phyloP scores from a whole-genome alignment of 92 coral and sea anemone genomes.

The Siderastrea radians region DNA sequence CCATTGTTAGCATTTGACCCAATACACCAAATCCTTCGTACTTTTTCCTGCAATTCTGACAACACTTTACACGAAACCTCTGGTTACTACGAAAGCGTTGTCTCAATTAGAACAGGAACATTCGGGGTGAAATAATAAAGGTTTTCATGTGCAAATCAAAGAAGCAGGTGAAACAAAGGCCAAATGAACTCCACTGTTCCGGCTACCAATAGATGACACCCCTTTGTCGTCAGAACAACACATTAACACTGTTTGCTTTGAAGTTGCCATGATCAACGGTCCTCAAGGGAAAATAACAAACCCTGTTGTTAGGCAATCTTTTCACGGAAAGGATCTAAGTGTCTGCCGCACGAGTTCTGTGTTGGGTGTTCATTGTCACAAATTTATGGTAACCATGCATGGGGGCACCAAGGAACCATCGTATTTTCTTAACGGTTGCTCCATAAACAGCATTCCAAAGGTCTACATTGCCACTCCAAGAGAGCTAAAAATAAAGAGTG shows the following conservation, averaged over 20 bases:
- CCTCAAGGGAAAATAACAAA: slow-evolving; percentile 29
- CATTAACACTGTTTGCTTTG: neutral
- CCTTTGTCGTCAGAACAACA: slow-evolving; percentile 1
- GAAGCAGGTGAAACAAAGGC: neutral
- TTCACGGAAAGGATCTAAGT: neutral
- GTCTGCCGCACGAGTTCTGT: neutral
- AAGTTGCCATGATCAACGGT: slow-evolving; percentile 24
- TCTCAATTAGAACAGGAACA: neutral
- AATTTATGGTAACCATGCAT: neutral
- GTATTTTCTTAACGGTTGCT: no score
- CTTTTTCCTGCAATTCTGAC: neutral
- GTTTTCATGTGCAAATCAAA: slow-evolving; percentile 37
- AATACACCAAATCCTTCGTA: neutral
- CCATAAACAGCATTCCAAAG: no score
- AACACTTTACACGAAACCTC: neutral
- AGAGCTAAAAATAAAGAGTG: no score
- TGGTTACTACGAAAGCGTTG: slow-evolving; percentile 3
- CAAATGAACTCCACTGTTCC: neutral
- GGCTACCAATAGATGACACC: slow-evolving; percentile 19
- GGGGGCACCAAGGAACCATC: neutral
- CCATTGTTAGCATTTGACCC: neutral
- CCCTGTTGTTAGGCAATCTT: slow-evolving; percentile 17
- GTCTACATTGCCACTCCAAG: no score
- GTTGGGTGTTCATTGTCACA: neutral
- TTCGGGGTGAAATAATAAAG: neutral